Base-by-base conservation (phyloP, 2,113 vertebrate species). In the Sturnira hondurensis region DNA sequence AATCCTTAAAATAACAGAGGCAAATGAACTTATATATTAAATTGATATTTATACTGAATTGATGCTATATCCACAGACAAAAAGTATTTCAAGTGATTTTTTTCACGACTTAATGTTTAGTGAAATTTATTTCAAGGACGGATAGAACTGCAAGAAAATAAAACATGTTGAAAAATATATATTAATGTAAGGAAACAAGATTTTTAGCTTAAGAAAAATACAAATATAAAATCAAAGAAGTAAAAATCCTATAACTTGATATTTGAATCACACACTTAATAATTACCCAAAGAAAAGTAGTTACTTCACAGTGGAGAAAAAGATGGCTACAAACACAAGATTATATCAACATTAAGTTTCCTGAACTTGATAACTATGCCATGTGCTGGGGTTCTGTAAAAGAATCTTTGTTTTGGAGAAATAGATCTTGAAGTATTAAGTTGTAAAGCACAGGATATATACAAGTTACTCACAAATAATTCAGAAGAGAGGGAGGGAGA, bases 261-360 rank as follows among this genome's bases (percentile, higher is more conserved):
- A 38, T 74, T 41, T 84, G 22, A 94, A 82, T 65, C 45, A 73
- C 88, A 84, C 38, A 86, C 38, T 82, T 47, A 4, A 10, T 81
- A 87, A 74, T 91, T 94, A 73, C 28, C n/a, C 43, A 56, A 86
- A 81, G 86, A 74, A 87, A 94, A 91, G 17, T 24, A 81, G 43
- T 54, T 71, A 93, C 22, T 88, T 47, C 36, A 81, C 6, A 89
- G 41, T 7, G 6, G 20, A 76, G 67, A 38, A 92, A 52, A 87
- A 65, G 61, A 52, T 4, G 17, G 26, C 12, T 70, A 0, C 61
- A 71, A 52, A 31, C 20, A 61, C 9, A 80, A 63, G 61, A 54
- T 0, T 52, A 5, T 50, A 74, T 50, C 52, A 68, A 33, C 61
- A 83, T 61, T 84, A 52, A 73, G 33, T 43, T 58, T 45, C 70